Evolutionary conservation across 2,797 vertebrate species (phyloP), one percentile per base, ranked within the genome.

Genomic region (Sternotherus odoratus): DNA sequence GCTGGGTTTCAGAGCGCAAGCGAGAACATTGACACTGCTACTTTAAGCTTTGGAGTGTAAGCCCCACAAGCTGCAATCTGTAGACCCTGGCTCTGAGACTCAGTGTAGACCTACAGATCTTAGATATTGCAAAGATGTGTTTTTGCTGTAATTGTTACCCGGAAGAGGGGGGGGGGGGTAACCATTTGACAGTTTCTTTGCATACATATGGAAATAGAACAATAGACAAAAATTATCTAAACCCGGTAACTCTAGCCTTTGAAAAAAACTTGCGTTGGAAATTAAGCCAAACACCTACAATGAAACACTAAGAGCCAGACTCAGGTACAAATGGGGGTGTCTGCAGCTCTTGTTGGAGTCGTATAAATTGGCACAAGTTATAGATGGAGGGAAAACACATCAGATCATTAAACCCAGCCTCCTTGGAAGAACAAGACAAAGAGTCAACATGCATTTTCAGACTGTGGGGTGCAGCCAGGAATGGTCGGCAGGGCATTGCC

Each of bases 71-170:
- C 33, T 66, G 63, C 33, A 66, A 2, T 66, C 33, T 21, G 33
- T 36, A 36, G 63, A 36, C 17, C n/a, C 17, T 36, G 63, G 63
- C 17, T 17, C 17, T n/a, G 33, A 66, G 63, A 36, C n/a, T 21
- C 33, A 10, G 15, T 39, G 19, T 39, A 69, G n/a, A 69, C n/a
- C 10, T 24, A 43, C 7, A 48, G 43, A 30, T 16, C 24, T 75
- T 46, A 89, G 82, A 48, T 87, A 9, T n/a, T 36, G 13, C 12
- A 74, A 28, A 12, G 12, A 3, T 36, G 63, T 86, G 4, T n/a
- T 86, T 92, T 87, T 81, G 60, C 60, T 66, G 54, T 13, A 66
- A 60, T 43, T 77, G 12, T 33, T 97, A 60, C 72, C 74, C 33
- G 66, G 77, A 86, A 85, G 13, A 51, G 24, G 36, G 57, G n/a